Conservation (phyloP, 2,113 vertebrate species). For the Bujurquina vittata region DNA sequence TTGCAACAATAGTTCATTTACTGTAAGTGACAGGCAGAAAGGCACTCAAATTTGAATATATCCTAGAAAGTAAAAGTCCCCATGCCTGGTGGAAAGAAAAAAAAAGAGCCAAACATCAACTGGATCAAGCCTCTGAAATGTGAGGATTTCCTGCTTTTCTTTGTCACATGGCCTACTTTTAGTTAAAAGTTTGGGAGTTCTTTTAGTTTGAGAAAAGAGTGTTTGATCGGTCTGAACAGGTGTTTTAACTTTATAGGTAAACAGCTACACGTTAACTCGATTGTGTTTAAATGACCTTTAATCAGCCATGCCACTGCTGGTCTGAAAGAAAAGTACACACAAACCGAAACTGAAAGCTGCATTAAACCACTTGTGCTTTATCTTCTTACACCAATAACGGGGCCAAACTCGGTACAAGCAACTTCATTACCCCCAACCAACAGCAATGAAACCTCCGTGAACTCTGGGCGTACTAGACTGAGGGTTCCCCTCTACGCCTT, state of each 20-base stretch:
- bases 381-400: neutral
- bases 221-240: neutral
- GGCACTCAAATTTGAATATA: neutral
- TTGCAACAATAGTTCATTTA: neutral
- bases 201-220: neutral
- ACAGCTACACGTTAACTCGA: neutral
- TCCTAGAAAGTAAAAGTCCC: neutral
- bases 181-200: neutral
- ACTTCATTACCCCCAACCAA: neutral
- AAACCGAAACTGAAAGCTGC: conserved; percentile 55
- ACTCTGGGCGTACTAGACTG: neutral
- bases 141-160: neutral
- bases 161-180: neutral
- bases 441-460: neutral
- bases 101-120: neutral
- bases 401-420: neutral
- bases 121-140: neutral
- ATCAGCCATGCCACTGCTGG: neutral
- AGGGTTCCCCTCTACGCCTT: neutral
- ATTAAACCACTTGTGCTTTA: neutral
- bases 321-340: neutral
- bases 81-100: neutral
- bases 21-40: neutral
- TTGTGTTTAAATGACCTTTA: conserved; percentile 25
- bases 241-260: neutral